Conservation (phyloP, 2,888 invertebrate species). For the Melipona beecheii region DNA sequence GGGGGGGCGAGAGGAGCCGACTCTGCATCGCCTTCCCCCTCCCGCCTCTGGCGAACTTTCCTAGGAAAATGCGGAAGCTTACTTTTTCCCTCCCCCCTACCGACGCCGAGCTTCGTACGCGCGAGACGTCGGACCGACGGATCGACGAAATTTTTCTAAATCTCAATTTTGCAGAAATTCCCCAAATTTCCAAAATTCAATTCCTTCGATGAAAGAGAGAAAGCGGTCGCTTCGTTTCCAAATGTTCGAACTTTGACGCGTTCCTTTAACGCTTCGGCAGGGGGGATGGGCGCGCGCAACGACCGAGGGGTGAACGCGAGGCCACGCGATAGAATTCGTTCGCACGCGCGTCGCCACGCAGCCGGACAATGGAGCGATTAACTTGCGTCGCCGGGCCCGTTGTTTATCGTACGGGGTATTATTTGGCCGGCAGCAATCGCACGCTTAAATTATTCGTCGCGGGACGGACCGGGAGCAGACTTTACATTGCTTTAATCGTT, state of each 20-base stretch:
- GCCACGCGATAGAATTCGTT: conserved; percentile 73
- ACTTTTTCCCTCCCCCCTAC: conserved; percentile 30
- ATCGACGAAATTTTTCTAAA: too few relatives aligned
- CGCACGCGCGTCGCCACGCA: conserved; percentile 73
- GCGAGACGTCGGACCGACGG: too few relatives aligned
- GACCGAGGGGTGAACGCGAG: not conserved
- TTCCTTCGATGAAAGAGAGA: too few relatives aligned
- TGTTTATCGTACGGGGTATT: conserved; percentile 79
- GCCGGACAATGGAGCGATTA: conserved; percentile 81
- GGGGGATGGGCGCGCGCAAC: not conserved
- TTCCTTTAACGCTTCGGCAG: not conserved
- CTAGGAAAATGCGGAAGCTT: conserved; percentile 57
- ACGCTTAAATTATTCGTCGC: conserved; percentile 80
- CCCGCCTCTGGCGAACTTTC: conserved; percentile 33
- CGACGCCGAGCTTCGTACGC: too few relatives aligned
- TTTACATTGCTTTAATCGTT: conserved; percentile 79
- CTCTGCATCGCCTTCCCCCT: conserved; percentile 10
- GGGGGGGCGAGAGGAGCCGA: conserved; percentile 12
- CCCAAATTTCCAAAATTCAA: too few relatives aligned
- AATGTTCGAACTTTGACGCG: not conserved
- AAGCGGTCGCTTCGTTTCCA: too few relatives aligned
- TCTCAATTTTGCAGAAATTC: too few relatives aligned
- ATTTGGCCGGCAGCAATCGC: conserved; percentile 77
- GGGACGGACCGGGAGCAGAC: conserved; percentile 71
- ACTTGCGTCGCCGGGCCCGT: conserved; percentile 78